phyloP scores from a whole-genome alignment of 1,140 invertebrate genomes.

The Alviniconcha marisindica region DNA sequence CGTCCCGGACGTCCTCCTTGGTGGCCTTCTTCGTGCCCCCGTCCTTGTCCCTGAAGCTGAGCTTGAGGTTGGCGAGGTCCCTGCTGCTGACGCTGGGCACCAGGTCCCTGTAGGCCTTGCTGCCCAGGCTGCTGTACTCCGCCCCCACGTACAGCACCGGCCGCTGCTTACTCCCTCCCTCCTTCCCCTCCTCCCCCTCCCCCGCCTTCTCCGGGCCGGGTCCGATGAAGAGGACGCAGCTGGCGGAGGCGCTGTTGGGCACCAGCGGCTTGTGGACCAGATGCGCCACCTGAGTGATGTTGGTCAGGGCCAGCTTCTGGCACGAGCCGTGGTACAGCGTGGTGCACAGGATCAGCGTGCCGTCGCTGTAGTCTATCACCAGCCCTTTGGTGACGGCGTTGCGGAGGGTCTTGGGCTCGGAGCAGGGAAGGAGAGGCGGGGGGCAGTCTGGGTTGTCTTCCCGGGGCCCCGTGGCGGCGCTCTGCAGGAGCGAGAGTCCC shows the following conservation, averaged over 20 bases:
- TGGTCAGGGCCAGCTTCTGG: constrained; percentile 89
- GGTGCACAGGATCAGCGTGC: constrained; percentile 94
- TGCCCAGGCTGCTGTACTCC: constrained; percentile 82
- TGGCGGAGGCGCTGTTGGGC: constrained; percentile 94
- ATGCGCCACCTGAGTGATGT: constrained; percentile 89
- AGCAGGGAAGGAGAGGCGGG: constrained; percentile 77
- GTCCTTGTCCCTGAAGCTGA: constrained; percentile 86
- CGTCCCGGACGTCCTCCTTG: constrained; percentile 41
- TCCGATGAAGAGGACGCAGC: constrained; percentile 96
- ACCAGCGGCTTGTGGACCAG: constrained; percentile 94
- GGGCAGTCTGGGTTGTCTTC: constrained; percentile 92
- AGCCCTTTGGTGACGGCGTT: constrained; percentile 97
- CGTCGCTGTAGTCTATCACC: constrained; percentile 93
- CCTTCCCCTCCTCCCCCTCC: no score
- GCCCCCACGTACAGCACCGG: constrained; percentile 98
- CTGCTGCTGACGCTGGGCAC: constrained; percentile 96
- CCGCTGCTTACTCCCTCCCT: constrained; percentile 79
- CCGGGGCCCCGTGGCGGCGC: constrained; percentile 91
- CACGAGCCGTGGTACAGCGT: constrained; percentile 93
- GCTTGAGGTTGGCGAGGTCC: constrained; percentile 92
- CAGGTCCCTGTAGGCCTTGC: constrained; percentile 79
- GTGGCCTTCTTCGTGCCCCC: constrained; percentile 58
- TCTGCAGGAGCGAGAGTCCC: constrained; percentile 86
- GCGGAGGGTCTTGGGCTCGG: constrained; percentile 79
- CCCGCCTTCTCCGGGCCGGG: constrained; percentile 88